These are phyloP conservation scores for Diadegma fenestrale DNA, from an alignment of 2,888 invertebrate genomes.

Conservation along the genomic window DNA sequence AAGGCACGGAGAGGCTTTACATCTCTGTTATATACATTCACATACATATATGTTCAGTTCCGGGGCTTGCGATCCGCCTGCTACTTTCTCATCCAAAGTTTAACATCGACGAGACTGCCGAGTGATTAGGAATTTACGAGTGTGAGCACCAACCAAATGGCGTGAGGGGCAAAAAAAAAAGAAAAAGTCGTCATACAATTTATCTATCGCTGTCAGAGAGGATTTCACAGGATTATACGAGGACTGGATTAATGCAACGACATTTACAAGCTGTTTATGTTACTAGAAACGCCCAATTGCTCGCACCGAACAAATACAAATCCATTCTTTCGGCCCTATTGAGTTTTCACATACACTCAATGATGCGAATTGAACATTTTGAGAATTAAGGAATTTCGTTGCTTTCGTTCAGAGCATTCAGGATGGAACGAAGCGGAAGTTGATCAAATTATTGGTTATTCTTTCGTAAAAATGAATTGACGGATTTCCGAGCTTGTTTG, in stretches of 20 bases:
- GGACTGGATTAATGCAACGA: background rate
- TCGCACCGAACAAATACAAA: background rate
- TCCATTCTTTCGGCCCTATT: background rate
- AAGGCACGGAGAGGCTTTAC: background rate
- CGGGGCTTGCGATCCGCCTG: constrained; percentile 33
- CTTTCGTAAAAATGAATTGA: background rate
- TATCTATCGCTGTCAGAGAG: constrained; percentile 18
- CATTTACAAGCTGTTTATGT: background rate
- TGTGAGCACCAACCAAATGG: constrained; percentile 31
- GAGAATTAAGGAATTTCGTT: background rate
- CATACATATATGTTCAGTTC: constrained; percentile 12
- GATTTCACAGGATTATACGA: background rate
- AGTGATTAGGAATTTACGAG: constrained; percentile 64
- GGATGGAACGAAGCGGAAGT: too few species aligned
- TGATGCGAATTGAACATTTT: background rate
- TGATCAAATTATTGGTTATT: too few species aligned
- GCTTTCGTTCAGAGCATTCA: background rate
- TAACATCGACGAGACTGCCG: constrained; percentile 52
- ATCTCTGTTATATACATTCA: background rate
- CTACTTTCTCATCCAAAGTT: constrained; percentile 51
- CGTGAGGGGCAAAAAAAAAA: background rate
- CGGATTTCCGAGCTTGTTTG: background rate
- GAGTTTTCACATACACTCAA: background rate
- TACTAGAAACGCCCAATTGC: background rate
- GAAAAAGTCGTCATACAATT: constrained; percentile 19